Evolutionary conservation across 2,888 invertebrate genomes (phyloP), one percentile per base, ranked within the genome.

Genomic region (Aethes cnicana): DNA sequence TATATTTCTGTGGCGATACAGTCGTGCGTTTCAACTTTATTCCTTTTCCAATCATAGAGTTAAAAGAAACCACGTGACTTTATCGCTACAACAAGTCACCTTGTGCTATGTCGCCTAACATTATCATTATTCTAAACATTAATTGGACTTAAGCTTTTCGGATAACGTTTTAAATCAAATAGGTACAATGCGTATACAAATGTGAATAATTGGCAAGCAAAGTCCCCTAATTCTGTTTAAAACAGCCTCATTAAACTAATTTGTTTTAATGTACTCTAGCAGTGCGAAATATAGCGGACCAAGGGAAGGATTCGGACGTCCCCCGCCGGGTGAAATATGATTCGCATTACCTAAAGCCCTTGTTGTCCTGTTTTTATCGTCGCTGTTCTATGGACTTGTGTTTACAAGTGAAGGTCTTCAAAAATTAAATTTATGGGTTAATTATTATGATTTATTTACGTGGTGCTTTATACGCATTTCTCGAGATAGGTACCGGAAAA

Each of bases 251-350:
- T 77, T 75, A 74, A 65, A 64, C 66, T 74, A 64, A 69, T 72
- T 74, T 65, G 64, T 68, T 74, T 74, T 74, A 78, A 74, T 74
- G 66, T 67, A 72, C 63, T 63, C 65, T 63, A 63, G 64, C 66
- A 67, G 64, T 68, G 60, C 64, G 68, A 67, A 73, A 67, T 69
- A 70, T 72, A 73, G 72, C 72, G 69, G 64, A 57, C 53, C 53
- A 53, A 47, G 61, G 65, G 53, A 62, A 66, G 71, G 70, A 68
- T 75, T 73, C 72, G 74, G 76, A 76, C 76, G 77, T 76, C 70
- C 76, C 69, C 72, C 73, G 66, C 62, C 64, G 71, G 76, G 77
- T 84, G 84, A 84, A 83, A 83, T 84, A 84, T 83, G 82, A 83
- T 75, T 69, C 78, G 70, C 81, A 83, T 84, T 84, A 81, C 77